Conservation (phyloP, 2,113 vertebrate genomes). For the Lethenteron camtschaticum region DNA sequence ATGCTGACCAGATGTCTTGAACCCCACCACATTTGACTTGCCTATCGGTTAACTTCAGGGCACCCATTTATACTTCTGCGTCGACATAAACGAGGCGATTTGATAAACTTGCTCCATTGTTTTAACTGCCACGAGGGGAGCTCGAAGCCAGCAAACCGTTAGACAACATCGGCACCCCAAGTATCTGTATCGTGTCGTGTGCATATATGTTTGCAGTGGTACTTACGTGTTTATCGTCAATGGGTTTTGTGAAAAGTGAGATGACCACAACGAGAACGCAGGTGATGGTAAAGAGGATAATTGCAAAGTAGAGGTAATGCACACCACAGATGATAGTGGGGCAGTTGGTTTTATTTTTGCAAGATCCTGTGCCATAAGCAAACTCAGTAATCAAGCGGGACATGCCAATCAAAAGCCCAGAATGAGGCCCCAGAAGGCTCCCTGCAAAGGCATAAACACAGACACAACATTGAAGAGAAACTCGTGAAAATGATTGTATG, state of each 20-base stretch:
- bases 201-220: neutral
- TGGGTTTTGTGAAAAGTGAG: constrained; percentile 72
- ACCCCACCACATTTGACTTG: neutral
- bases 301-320: constrained; percentile 79
- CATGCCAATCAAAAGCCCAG: constrained; percentile 44
- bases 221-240: constrained; percentile 67
- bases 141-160: neutral
- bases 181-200: neutral
- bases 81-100: neutral
- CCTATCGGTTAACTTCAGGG: neutral
- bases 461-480: neutral
- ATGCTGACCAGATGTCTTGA: no score
- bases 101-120: neutral
- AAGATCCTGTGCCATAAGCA: constrained; percentile 53
- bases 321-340: constrained; percentile 69
- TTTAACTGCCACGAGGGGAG: no score
- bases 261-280: constrained; percentile 27
- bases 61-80: neutral
- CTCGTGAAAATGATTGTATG: no score
- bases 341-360: constrained; percentile 39
- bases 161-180: neutral
- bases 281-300: constrained; percentile 42
- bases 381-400: constrained; percentile 67
- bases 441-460: constrained; percentile 25
- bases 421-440: constrained; percentile 62